Conservation (phyloP, 2,888 invertebrate species). For the Epinotia demarniana region DNA sequence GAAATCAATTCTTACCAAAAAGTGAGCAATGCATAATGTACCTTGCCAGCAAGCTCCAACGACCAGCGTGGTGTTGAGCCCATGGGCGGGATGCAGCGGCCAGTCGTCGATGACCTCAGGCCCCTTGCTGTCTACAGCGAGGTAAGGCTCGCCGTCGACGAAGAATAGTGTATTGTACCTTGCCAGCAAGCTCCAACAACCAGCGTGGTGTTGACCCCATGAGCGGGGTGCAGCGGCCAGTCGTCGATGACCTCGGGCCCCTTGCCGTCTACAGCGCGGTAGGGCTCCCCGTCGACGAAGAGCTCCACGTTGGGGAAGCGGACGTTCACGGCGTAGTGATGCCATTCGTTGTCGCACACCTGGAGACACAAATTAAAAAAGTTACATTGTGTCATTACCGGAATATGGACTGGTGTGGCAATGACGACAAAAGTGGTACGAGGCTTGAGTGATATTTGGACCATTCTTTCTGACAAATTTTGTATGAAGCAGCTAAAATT, state of each 20-base stretch:
- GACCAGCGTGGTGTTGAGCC: slow-evolving; percentile 95
- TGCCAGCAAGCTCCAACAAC: slow-evolving; percentile 99
- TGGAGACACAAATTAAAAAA: slow-evolving; percentile 56
- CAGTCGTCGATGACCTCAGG: slow-evolving; percentile 99
- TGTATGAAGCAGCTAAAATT: too few species aligned
- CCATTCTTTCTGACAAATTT: too few species aligned
- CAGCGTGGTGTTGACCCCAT: slow-evolving; percentile 96
- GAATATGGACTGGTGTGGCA: too few species aligned
- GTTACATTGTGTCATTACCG: too few species aligned
- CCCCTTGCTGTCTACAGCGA: slow-evolving; percentile 82
- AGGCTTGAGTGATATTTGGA: too few species aligned
- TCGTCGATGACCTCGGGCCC: slow-evolving; percentile 99
- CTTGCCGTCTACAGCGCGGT: slow-evolving; percentile 74
- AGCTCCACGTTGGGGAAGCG: slow-evolving; percentile 96
- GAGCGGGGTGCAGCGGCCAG: slow-evolving; percentile 98
- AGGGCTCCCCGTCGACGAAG: slow-evolving; percentile 93
- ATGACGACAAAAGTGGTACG: too few species aligned
- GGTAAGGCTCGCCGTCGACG: slow-evolving; percentile 92
- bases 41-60: slow-evolving; percentile 99
- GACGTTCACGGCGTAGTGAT: slow-evolving; percentile 97
- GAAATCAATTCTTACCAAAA: slow-evolving; percentile 90
- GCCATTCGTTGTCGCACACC: slow-evolving; percentile 99
- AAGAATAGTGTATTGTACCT: slow-evolving; percentile 81
- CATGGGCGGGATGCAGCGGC: slow-evolving; percentile 98
- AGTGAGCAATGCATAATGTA: slow-evolving; percentile 68